Evolutionary conservation across 2,797 vertebrate genomes (phyloP), one percentile per base, ranked within the genome.

Genomic region (Cuniculus paca): DNA sequence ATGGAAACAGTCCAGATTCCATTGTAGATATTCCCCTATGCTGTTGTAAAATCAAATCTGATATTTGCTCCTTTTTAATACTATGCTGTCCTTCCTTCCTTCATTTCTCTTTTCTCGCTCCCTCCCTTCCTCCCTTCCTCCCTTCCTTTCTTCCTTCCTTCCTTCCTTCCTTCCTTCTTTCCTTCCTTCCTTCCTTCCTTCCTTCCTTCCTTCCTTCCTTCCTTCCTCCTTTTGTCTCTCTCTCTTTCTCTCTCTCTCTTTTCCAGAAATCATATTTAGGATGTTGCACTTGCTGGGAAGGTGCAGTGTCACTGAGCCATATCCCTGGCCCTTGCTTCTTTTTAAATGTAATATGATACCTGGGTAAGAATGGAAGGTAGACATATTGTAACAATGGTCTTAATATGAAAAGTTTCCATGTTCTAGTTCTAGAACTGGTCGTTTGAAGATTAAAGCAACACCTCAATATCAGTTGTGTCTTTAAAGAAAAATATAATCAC

Each of bases 31-130:
- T 98, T 99, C 97, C 90, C 95, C 98, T 95, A 96, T 98, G 98
- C 98, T 98, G 98, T 98, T 97, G 98, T 97, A 98, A 98, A 45
- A 99, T 98, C 98, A 98, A 97, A 98, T 98, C 98, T 98, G 96
- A 95, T 95, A 93, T 98, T 98, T 97, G 63, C 34, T 34, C 34
- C 34, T 65, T 65, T n/a, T 13, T 31, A 61, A 26, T 54, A 19
- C 17, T 54, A 54, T 17, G 16, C 17, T 10, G 5, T 52, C 52
- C 52, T 54, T 54, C 19, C 17, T 54, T 54, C 19, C 52, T 52
- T 54, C 19, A 4, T 54, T 54, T 54, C 52, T 52, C 17, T 52
- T 52, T 16, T 52, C 11, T 48, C 48, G 6, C 48, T 48, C 48
- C 13, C 50, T 50, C 7, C 13, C 50, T 50, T 12, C 13, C 7